Evolutionary conservation across 2,888 invertebrate species (phyloP), one percentile per base, ranked within the genome.

Genomic region (Hirtodrosophila cameraria): DNA sequence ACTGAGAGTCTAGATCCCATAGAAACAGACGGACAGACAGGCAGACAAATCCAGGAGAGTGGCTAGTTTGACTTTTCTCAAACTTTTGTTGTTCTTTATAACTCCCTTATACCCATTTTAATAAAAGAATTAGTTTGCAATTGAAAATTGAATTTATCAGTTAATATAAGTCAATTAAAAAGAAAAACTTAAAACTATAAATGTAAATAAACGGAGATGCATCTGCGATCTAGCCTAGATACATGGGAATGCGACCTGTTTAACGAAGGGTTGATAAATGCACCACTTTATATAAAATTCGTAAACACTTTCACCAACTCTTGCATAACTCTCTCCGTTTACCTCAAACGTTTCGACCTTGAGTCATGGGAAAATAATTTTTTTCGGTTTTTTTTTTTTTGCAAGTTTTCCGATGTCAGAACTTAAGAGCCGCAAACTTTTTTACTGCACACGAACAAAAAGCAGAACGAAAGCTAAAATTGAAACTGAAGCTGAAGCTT

Each of bases 321-420:
- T n/a, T 33, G 23, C 20, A 33, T 31, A 33, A 25, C 30, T 43
- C 12, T 11, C 5, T 13, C 41, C 6, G n/a, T 31, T 16, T 33
- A 9, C 39, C 35, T 33, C 41, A 50, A 41, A 28, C 31, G 33
- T 9, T 13, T 33, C 49, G 78, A 69, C 78, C 82, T 81, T 79
- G 82, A 41, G 30, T n/a, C 38, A 12, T 43, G 1, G 5, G 39
- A 74, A 62, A n/a, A n/a, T n/a, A n/a, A n/a, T n/a, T n/a, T n/a
- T n/a, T n/a, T n/a, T n/a, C n/a, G n/a, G 50, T 60, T 59, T 43
- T 25, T 35, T 54, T 60, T 62, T 36, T 23, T 27, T 9, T 60
- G 36, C 55, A 75, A 78, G 64, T 58, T 67, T 60, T 8, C 3
- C 4, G 35, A 16, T 48, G 52, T 31, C 48, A 38, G 50, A 64